Evolutionary conservation across 2,797 vertebrate genomes (phyloP), one percentile per base, ranked within the genome.

Genomic region (Lepus townsendii): DNA sequence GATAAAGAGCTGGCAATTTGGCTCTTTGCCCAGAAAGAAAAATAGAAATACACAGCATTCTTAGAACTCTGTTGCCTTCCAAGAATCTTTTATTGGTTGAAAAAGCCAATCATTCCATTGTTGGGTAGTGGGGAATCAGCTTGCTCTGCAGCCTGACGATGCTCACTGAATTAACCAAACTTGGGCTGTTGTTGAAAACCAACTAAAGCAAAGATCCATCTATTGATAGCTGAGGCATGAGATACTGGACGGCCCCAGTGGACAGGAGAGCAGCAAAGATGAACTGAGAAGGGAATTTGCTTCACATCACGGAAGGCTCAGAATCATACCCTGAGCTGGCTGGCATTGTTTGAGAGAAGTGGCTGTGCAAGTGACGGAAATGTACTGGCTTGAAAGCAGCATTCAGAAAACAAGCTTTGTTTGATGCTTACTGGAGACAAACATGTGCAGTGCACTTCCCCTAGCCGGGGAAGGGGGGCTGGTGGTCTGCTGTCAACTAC

Each of bases 351-450:
- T 83, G 20, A 60, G 11, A 72, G 38, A 35, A 83, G 19, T 93
- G 42, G 22, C 60, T 63, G 16, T 57, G 30, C 11, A 87, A 42
- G 26, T 78, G 13, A 87, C 27, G 84, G 65, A 90, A 66, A 13
- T 85, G 93, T 66, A 76, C 82, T 93, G 76, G 9, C 24, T 13
- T 63, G 32, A 85, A 94, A 75, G 26, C 87, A 85, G 75, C 63
- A 80, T 5, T 71, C 54, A 50, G 26, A 83, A 93, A 90, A 92
- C 52, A 66, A 75, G 35, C 12, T 92, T 93, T 32, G 54, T 77
- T 94, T 90, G 60, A 7, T 94, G 91, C n/a, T 73, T 72, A 47
- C 52, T 83, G 38, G 26, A 38, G 79, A 32, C 62, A 42, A 71
- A 52, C 4, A 3, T 54, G 65, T 26, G 20, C 17, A n/a, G 26